Base-by-base conservation (phyloP, 2,888 invertebrate species). In the Beris chalybata region DNA sequence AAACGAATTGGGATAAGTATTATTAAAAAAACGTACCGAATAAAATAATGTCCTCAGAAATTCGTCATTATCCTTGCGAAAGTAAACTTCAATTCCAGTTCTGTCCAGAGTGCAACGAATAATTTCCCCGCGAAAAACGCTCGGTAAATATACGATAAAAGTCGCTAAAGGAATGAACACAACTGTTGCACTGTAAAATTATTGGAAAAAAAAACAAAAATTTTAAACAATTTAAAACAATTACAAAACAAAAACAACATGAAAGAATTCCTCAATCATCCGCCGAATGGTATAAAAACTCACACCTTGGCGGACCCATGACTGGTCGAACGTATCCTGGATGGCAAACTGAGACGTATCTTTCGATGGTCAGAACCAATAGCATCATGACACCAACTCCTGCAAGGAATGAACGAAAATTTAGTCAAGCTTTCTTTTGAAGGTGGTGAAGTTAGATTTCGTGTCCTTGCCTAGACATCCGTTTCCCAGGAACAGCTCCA, bases 321-420 rank as follows among this genome's bases (percentile, higher is more conserved):
- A 88, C 83, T 4, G 89, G 87, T 54, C 88, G 82, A 13, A 87
- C 84, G 72, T 86, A 85, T 4, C 89, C 86, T 4, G 90, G 89
- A 79, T 87, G 88, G 73, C 90, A 90, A 5, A 91, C 89, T 68
- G 89, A 89, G 43, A 89, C 85, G 78, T 89, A 90, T 50, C 90
- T 83, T 76, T 90, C 90, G 68, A 89, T 83, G 15, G 90, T 90
- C 72, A 91, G 82, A 9, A 89, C 88, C 61, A 90, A 81, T 12
- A 91, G 84, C 87, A 90, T 87, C 85, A 90, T 85, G 3, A 90
- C 90, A 64, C 90, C 89, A n/a, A 89, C 86, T 45, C 90, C 86
- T 84, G 44, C 0, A 44, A 47, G 6, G 31, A 45, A 9, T 12
- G 15, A 53, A n/a, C 22, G 15, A 29, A 22, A 53, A n/a, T 53